Evolutionary conservation across 1,140 invertebrate genomes (phyloP).

Genomic region (Hydropsyche tenuis): DNA sequence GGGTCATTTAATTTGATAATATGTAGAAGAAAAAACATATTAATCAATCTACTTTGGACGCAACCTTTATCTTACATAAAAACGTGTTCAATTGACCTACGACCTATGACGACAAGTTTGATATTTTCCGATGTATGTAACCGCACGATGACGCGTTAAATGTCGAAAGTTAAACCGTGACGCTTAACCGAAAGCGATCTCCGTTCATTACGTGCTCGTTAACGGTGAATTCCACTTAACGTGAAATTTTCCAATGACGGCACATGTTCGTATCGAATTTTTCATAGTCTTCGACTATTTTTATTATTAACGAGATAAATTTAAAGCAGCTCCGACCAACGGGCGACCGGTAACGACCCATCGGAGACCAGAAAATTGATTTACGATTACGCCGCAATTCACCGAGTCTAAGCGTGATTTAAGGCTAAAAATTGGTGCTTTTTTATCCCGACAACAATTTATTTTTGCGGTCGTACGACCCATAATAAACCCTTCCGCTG

Average conservation of each 20-base stretch:
- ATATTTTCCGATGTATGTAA: no score
- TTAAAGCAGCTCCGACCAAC: background rate
- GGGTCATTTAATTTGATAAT: no score
- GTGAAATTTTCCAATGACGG: background rate
- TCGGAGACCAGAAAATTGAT: conserved; percentile 27
- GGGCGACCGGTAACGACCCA: conserved; percentile 1
- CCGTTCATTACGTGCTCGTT: no score
- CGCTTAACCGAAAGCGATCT: no score
- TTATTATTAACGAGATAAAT: conserved; percentile 25
- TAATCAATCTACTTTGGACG: no score
- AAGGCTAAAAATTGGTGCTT: background rate
- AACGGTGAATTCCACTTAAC: no score
- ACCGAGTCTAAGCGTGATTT: conserved; percentile 15
- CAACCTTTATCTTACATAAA: no score
- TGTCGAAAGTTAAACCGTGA: no score
- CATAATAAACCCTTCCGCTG: background rate
- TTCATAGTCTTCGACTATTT: background rate
- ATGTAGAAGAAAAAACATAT: no score
- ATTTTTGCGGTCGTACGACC: background rate
- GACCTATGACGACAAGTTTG: no score
- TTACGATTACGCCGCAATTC: conserved; percentile 20
- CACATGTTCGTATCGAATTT: background rate
- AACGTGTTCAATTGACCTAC: no score
- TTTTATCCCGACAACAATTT: conserved; percentile 8
- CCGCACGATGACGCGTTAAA: no score